Conservation (phyloP, 2,888 invertebrate genomes). For the Himalopsyche japonica region DNA sequence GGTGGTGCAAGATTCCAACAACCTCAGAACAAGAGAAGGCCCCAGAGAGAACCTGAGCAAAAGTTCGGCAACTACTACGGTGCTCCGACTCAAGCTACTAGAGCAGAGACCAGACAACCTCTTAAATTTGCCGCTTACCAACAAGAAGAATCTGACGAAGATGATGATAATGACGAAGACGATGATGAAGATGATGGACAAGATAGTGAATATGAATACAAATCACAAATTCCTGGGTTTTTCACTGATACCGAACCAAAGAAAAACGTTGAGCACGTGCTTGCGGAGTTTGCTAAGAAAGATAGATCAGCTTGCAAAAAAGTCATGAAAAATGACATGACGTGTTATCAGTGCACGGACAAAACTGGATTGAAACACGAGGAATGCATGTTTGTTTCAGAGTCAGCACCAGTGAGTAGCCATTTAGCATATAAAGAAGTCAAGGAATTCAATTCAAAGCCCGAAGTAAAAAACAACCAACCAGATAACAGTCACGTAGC, state of each 20-base stretch:
- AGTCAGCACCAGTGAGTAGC: slow-evolving; percentile 66
- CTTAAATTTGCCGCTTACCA: slow-evolving; percentile 47
- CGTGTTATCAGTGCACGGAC: slow-evolving; percentile 74
- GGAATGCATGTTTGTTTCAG: slow-evolving; percentile 78
- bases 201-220: slow-evolving; percentile 50
- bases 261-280: slow-evolving; percentile 70
- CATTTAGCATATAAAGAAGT: slow-evolving; percentile 70
- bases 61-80: slow-evolving; percentile 27
- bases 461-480: slow-evolving; percentile 47
- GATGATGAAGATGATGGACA: slow-evolving; percentile 23
- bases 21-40: background rate
- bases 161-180: slow-evolving; percentile 17
- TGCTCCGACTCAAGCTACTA: slow-evolving; percentile 9
- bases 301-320: slow-evolving; percentile 74
- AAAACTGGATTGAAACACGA: slow-evolving; percentile 72
- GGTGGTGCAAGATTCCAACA: slow-evolving; percentile 28
- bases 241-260: slow-evolving; percentile 61
- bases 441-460: slow-evolving; percentile 63
- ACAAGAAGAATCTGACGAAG: slow-evolving; percentile 19
- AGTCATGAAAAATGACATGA: slow-evolving; percentile 73
- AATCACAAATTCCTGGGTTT: slow-evolving; percentile 56
- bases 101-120: slow-evolving; percentile 44
- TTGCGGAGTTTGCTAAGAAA: slow-evolving; percentile 74
- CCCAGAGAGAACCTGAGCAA: background rate
- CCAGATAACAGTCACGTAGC: slow-evolving; percentile 48